Conservation (phyloP, 2,113 vertebrate species). For the Irena cyanogastra region DNA sequence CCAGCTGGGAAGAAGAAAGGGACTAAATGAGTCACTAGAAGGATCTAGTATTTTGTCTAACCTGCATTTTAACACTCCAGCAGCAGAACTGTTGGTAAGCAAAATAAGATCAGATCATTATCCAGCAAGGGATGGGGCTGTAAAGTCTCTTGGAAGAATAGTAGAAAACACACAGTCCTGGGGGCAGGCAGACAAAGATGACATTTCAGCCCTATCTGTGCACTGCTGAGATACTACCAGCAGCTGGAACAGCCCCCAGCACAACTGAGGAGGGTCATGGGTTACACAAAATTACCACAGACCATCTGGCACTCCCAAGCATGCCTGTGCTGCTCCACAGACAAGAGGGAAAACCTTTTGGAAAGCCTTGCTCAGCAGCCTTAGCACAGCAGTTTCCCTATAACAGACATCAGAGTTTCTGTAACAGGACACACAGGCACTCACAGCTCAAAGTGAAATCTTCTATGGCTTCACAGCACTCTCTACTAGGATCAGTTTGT, state of each 20-base stretch:
- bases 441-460: background rate
- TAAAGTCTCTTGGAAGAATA: background rate
- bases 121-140: background rate
- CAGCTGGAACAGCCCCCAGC: background rate
- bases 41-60: background rate
- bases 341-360: background rate
- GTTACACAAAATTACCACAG: background rate
- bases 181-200: background rate
- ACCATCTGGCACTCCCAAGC: background rate
- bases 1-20: background rate
- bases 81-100: background rate
- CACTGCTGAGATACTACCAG: background rate
- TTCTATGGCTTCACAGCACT: background rate
- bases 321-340: fast-evolving
- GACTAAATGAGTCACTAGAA: constrained; percentile 1
- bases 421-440: background rate
- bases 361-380: background rate
- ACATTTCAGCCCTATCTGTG: background rate
- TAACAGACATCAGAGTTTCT: background rate
- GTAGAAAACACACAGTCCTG: background rate
- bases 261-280: background rate
- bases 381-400: background rate
- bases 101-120: background rate
- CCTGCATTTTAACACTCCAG: background rate
- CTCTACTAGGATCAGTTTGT: background rate